Evolutionary conservation across 1,140 invertebrate genomes (phyloP).

Genomic region (Latrodectus geometricus): DNA sequence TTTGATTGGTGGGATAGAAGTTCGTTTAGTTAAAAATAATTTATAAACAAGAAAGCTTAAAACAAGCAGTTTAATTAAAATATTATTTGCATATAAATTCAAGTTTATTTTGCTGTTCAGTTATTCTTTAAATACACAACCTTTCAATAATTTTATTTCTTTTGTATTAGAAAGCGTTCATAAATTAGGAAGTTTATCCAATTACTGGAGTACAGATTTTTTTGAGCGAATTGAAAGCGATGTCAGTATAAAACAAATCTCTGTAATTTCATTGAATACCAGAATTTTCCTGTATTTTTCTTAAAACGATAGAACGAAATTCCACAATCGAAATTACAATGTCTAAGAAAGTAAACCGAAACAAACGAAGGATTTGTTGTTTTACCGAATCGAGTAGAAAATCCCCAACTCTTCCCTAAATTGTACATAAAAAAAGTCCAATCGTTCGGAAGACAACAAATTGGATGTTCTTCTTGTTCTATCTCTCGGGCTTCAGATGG

Average conservation of each 20-base stretch:
- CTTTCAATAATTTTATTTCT: too few relatives aligned
- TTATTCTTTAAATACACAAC: too few relatives aligned
- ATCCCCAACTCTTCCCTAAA: background rate
- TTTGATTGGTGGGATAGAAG: too few relatives aligned
- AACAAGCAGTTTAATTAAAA: too few relatives aligned
- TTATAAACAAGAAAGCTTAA: too few relatives aligned
- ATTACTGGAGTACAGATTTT: background rate
- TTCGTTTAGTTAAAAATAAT: too few relatives aligned
- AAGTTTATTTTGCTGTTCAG: too few relatives aligned
- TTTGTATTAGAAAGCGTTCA: too few relatives aligned
- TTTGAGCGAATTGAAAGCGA: background rate
- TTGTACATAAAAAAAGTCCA: background rate
- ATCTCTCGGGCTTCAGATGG: background rate
- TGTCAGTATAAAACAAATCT: too few relatives aligned
- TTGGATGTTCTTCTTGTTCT: background rate
- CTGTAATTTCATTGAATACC: too few relatives aligned
- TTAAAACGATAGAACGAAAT: background rate
- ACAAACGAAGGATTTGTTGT: constrained; percentile 1
- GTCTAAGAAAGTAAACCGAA: background rate
- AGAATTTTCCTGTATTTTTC: too few relatives aligned
- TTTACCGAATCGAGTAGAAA: background rate
- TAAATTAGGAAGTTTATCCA: background rate
- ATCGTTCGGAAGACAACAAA: background rate
- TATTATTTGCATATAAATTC: too few relatives aligned
- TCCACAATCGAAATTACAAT: background rate